A percentile compares a stretch with the other conserved stretches of the same genome.
These are phyloP conservation scores for Epinephelus moara DNA, from an alignment of 2,113 vertebrate genomes.

Conservation along the genomic window DNA sequence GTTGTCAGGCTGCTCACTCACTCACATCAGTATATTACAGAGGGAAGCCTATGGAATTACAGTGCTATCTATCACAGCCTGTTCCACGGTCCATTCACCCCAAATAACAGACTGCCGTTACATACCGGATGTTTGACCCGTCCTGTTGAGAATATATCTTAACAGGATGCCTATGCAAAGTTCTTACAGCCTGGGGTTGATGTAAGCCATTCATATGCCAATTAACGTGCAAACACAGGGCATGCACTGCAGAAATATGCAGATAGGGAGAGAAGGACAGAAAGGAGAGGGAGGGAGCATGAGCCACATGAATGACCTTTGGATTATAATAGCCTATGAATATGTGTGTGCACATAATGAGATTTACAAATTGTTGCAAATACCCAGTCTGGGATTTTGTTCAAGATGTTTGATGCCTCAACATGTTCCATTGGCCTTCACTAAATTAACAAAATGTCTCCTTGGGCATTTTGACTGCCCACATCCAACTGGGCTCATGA, in stretches of 20 bases:
- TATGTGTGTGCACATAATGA: slow-evolving; percentile 51
- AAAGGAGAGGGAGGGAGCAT: neutral
- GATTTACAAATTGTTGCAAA: slow-evolving; percentile 59
- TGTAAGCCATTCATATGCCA: neutral
- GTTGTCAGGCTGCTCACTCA: slow-evolving; percentile 74
- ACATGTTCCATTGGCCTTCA: slow-evolving; percentile 23
- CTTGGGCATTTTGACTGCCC: slow-evolving; percentile 15
- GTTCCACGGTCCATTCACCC: slow-evolving; percentile 33
- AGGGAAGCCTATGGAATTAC: slow-evolving; percentile 68
- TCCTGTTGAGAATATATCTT: slow-evolving; percentile 2
- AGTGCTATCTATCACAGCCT: slow-evolving; percentile 55
- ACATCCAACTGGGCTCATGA: slow-evolving; percentile 7
- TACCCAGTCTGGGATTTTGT: slow-evolving; percentile 23
- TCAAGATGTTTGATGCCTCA: slow-evolving; percentile 44
- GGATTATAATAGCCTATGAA: slow-evolving; percentile 44
- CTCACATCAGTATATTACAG: slow-evolving; percentile 73
- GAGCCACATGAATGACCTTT: slow-evolving; percentile 60
- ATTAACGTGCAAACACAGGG: slow-evolving; percentile 17
- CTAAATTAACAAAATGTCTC: slow-evolving; percentile 43
- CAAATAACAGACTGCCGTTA: slow-evolving; percentile 45
- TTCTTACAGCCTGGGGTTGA: neutral
- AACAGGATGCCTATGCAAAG: neutral
- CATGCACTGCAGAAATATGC: slow-evolving; percentile 13
- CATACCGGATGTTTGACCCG: slow-evolving; percentile 47
- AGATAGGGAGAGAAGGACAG: slow-evolving; percentile 21